phyloP scores from a whole-genome alignment of 2,113 vertebrate genomes.

The Numenius arquata region DNA sequence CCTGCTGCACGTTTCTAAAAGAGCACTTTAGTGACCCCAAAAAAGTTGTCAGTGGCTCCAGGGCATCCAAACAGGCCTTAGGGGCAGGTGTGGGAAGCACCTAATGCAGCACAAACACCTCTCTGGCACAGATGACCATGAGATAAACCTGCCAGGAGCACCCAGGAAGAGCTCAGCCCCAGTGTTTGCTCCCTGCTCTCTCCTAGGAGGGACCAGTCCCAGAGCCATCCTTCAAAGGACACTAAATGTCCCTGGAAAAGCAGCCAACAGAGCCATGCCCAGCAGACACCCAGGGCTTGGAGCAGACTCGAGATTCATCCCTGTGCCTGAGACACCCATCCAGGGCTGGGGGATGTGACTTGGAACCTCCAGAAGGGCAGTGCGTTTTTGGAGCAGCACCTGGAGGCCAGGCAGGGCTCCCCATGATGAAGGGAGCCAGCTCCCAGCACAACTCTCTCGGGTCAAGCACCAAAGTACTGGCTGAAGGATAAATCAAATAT shows the following conservation, averaged over 20 bases:
- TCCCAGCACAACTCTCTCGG: neutral
- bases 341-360: too few relatives aligned
- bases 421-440: neutral
- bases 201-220: neutral
- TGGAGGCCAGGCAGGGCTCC: neutral
- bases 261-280: neutral
- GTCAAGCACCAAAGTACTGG: neutral
- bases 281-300: neutral
- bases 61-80: neutral
- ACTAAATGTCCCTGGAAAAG: neutral
- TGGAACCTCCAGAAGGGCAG: neutral
- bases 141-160: neutral
- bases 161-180: neutral
- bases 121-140: neutral
- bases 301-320: rapidly evolving
- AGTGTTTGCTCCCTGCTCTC: neutral
- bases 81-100: neutral
- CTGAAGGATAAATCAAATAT: neutral
- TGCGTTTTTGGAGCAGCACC: neutral
- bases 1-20: neutral
- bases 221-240: neutral
- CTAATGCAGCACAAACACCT: neutral
- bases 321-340: rapidly evolving
- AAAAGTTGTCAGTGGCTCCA: rapidly evolving
- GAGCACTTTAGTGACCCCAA: neutral